Conservation (phyloP, 2,113 vertebrate genomes). For the Corythoichthys haematopterus region DNA sequence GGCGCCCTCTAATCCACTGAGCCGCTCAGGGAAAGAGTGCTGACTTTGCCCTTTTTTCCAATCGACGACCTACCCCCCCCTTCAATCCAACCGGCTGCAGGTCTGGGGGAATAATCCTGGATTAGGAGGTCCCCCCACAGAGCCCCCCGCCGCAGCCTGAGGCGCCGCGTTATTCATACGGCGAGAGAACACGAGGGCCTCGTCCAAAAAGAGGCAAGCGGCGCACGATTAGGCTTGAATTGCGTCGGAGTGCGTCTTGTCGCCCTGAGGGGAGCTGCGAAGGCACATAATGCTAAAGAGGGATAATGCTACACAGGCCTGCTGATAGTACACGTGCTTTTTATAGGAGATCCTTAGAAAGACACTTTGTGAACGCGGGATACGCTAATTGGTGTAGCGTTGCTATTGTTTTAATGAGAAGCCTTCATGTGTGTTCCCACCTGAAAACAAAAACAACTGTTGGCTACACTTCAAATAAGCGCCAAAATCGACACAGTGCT, state of each 20-base stretch:
- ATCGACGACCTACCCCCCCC: slow-evolving; percentile 14
- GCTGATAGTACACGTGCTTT: slow-evolving; percentile 55
- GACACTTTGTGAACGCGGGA: slow-evolving; percentile 30
- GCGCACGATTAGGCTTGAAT: slow-evolving; percentile 58
- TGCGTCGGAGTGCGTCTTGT: slow-evolving; percentile 49
- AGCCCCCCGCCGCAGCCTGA: slow-evolving; percentile 43
- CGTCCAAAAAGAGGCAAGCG: slow-evolving; percentile 56
- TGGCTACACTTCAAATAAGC: neutral
- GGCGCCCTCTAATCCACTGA: slow-evolving; percentile 65
- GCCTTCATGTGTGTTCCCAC: slow-evolving; percentile 13
- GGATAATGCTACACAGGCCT: slow-evolving; percentile 50
- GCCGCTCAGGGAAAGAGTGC: slow-evolving; percentile 60
- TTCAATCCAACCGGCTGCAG: slow-evolving; percentile 62
- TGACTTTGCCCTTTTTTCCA: slow-evolving; percentile 63
- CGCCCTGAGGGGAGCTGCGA: slow-evolving; percentile 54
- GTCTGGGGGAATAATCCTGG: slow-evolving; percentile 67
- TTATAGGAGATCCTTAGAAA: slow-evolving; percentile 39
- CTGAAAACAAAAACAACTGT: neutral
- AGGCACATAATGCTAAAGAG: slow-evolving; percentile 57
- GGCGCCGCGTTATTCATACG: slow-evolving; percentile 45
- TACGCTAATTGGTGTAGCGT: slow-evolving; percentile 45
- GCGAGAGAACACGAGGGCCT: slow-evolving; percentile 36
- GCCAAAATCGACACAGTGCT: neutral
- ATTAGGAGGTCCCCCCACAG: slow-evolving; percentile 58
- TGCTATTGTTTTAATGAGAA: slow-evolving; percentile 37